Conservation (phyloP, 2,888 invertebrate species). For the Mechanitis mazaeus region DNA sequence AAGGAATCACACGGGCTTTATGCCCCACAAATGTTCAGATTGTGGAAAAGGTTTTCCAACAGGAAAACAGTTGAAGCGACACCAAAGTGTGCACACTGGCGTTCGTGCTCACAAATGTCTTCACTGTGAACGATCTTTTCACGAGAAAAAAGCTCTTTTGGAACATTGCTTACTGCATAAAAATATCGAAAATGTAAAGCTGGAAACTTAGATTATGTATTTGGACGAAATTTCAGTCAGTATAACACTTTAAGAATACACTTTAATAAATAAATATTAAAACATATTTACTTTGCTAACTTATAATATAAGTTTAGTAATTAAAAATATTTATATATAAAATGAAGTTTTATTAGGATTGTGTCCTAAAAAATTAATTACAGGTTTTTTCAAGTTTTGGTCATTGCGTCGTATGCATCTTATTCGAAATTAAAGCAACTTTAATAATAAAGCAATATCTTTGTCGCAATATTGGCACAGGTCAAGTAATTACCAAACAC, state of each 20-base stretch:
- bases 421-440: too few relatives aligned
- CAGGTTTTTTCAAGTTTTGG: too few relatives aligned
- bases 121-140: constrained; percentile 30
- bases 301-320: background rate
- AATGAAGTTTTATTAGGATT: background rate
- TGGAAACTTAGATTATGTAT: constrained; percentile 22
- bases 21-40: constrained; percentile 32
- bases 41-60: constrained; percentile 33
- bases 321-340: background rate
- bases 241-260: too few relatives aligned
- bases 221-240: too few relatives aligned
- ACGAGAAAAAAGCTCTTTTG: constrained; percentile 36
- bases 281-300: background rate
- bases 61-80: constrained; percentile 32
- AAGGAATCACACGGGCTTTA: constrained; percentile 36
- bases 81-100: constrained; percentile 33
- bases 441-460: background rate
- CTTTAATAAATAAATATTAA: constrained; percentile 6
- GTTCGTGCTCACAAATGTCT: constrained; percentile 29
- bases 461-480: background rate
- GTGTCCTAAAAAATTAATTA: too few relatives aligned
- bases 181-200: constrained; percentile 27
- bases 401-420: too few relatives aligned
- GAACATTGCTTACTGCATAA: constrained; percentile 37
- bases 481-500: background rate